Conservation (phyloP, 2,113 vertebrate genomes). For the Oncorhynchus kisutch region DNA sequence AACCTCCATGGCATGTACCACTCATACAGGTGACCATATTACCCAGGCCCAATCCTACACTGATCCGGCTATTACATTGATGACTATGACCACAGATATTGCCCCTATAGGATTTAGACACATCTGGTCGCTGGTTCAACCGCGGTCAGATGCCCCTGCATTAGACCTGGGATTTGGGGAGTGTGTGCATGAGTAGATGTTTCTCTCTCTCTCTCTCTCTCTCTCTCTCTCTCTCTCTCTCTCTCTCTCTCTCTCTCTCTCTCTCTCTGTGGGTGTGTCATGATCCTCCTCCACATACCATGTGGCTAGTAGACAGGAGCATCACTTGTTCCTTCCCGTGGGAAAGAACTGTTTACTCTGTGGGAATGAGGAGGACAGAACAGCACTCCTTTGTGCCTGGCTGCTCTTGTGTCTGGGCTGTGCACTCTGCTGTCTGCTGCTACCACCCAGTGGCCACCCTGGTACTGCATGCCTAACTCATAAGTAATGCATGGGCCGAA, state of each 20-base stretch:
- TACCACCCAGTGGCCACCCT: slow-evolving; percentile 48
- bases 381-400: not conserved
- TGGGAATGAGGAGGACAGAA: not conserved
- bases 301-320: not conserved
- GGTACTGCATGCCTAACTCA: slow-evolving; percentile 7
- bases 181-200: too few species aligned
- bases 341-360: not conserved
- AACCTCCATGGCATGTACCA: not conserved
- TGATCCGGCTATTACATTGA: too few species aligned
- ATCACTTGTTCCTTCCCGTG: slow-evolving; percentile 1
- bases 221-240: too few species aligned
- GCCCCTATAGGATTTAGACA: too few species aligned
- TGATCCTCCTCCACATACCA: not conserved
- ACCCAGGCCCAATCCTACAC: not conserved
- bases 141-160: too few species aligned
- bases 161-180: too few species aligned
- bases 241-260: too few species aligned
- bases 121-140: too few species aligned
- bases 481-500: too few species aligned
- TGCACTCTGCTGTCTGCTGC: slow-evolving; percentile 27
- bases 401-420: too few species aligned
- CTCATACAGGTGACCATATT: not conserved
- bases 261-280: not conserved
- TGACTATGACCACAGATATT: too few species aligned
- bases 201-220: too few species aligned